These are phyloP conservation scores for Menidia beryllina DNA, from an alignment of 2,113 vertebrate genomes.

Conservation along the genomic window DNA sequence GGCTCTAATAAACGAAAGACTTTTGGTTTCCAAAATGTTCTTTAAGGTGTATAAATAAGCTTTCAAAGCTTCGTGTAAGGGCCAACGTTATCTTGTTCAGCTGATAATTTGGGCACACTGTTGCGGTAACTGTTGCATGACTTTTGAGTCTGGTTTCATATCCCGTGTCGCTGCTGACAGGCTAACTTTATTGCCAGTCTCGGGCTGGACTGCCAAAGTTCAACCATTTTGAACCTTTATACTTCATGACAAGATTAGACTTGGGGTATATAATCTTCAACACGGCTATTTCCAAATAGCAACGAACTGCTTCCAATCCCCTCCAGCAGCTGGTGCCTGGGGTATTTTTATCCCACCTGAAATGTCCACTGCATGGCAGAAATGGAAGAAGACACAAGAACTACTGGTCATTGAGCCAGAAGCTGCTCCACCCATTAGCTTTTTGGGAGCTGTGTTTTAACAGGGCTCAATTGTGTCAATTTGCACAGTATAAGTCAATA, in stretches of 20 bases:
- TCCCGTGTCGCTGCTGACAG: slow-evolving; percentile 10
- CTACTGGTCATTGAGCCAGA: slow-evolving; percentile 36
- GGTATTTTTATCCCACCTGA: slow-evolving; percentile 78
- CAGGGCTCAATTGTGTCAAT: background rate
- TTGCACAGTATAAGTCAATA: slow-evolving; percentile 36
- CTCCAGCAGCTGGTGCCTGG: slow-evolving; percentile 47
- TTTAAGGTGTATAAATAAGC: background rate
- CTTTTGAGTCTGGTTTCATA: slow-evolving; percentile 15
- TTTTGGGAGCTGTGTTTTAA: slow-evolving; percentile 20
- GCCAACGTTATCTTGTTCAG: background rate
- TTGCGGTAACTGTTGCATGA: slow-evolving; percentile 13
- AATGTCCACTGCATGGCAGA: slow-evolving; percentile 53
- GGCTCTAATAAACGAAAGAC: background rate
- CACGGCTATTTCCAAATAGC: slow-evolving; percentile 4
- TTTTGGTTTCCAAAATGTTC: background rate
- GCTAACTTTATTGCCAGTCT: slow-evolving; percentile 26
- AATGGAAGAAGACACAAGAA: slow-evolving; percentile 27
- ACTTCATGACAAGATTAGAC: slow-evolving; percentile 13
- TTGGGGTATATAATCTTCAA: background rate
- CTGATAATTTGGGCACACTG: background rate
- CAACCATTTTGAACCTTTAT: slow-evolving; percentile 21
- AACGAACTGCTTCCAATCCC: slow-evolving; percentile 23
- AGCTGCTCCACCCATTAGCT: slow-evolving; percentile 12
- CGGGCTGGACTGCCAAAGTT: slow-evolving; percentile 38
- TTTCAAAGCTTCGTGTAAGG: background rate